These are phyloP conservation scores for Heliothis peltigera DNA, from an alignment of 2,888 invertebrate species.

Conservation along the genomic window DNA sequence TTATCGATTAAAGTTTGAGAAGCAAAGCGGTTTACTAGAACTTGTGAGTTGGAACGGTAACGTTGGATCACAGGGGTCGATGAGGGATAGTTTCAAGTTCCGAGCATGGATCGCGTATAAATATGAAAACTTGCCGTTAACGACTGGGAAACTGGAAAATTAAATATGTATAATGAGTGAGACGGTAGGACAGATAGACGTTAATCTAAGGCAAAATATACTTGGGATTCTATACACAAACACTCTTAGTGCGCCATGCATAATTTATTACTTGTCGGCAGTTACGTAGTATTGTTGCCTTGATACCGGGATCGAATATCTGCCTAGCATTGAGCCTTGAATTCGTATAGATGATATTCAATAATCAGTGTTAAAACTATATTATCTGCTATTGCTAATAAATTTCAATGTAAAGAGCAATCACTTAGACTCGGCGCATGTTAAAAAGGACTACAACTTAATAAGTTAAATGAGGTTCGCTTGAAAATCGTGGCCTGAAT, in stretches of 20 bases:
- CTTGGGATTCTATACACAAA: conserved; percentile 64
- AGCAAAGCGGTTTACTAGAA: conserved; percentile 24
- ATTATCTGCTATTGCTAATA: neutral
- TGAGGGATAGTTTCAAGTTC: conserved; percentile 49
- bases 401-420: conserved; percentile 7
- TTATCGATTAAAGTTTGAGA: conserved; percentile 36
- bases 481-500: conserved; percentile 22
- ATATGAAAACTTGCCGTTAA: conserved; percentile 69
- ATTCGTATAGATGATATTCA: conserved; percentile 60
- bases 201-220: conserved; percentile 68
- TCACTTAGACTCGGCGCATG: neutral
- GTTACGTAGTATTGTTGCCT: conserved; percentile 68
- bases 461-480: conserved; percentile 15
- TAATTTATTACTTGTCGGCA: conserved; percentile 68
- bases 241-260: conserved; percentile 64
- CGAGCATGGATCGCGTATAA: conserved; percentile 50
- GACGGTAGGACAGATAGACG: conserved; percentile 61
- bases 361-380: conserved; percentile 46
- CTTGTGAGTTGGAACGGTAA: conserved; percentile 20
- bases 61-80: conserved; percentile 21
- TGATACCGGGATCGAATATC: conserved; percentile 73
- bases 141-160: conserved; percentile 70
- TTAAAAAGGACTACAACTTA: conserved; percentile 4
- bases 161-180: conserved; percentile 74
- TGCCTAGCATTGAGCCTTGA: conserved; percentile 68